These are phyloP conservation scores for Polymixis flavicincta DNA, from an alignment of 2,888 invertebrate species.

Conservation along the genomic window DNA sequence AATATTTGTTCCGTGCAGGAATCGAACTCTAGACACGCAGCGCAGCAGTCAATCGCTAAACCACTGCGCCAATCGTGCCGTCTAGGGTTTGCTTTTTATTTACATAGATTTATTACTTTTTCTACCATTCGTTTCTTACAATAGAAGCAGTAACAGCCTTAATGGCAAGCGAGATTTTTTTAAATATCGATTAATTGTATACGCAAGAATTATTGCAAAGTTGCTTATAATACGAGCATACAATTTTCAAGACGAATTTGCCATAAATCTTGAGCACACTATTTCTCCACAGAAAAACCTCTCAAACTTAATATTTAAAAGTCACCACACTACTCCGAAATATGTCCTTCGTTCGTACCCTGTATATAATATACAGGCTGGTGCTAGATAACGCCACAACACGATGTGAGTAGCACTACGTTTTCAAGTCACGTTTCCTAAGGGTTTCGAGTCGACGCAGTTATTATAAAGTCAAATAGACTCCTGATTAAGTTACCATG, in stretches of 20 bases:
- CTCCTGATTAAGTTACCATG: conserved; percentile 50
- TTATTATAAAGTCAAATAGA: conserved; percentile 66
- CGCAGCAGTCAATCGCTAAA: too few species aligned
- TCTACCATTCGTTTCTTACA: too few species aligned
- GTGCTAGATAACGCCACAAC: conserved; percentile 42
- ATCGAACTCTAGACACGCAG: too few species aligned
- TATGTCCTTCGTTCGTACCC: conserved; percentile 19
- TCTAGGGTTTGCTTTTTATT: too few species aligned
- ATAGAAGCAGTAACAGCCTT: too few species aligned
- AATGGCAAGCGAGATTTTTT: too few species aligned
- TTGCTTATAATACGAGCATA: too few species aligned
- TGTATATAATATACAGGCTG: conserved; percentile 44
- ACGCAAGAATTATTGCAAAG: too few species aligned
- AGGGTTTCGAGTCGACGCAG: conserved; percentile 49
- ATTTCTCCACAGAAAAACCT: background rate
- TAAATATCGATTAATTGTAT: too few species aligned
- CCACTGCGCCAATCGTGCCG: too few species aligned
- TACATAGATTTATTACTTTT: too few species aligned
- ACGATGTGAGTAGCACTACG: conserved; percentile 36
- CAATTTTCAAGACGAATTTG: background rate
- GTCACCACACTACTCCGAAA: conserved; percentile 25
- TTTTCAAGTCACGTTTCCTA: conserved; percentile 56
- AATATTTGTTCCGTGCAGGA: too few species aligned
- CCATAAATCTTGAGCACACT: background rate
- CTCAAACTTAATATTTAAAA: conserved; percentile 38